Evolutionary conservation across 2,888 invertebrate species (phyloP).

Genomic region (Phaedon cochleariae): DNA sequence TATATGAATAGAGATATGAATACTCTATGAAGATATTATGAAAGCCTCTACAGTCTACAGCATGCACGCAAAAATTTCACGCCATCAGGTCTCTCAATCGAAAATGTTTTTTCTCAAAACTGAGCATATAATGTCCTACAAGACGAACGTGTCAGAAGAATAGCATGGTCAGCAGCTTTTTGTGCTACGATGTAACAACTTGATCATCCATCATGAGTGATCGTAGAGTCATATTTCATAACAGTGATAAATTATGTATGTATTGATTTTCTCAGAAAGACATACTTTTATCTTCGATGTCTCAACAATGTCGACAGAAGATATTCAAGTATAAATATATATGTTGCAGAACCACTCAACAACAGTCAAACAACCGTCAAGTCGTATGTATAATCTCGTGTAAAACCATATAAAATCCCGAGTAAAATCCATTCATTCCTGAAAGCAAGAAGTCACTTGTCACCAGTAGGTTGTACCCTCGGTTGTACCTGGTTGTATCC

Average conservation of each 20-base stretch:
- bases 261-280: slow-evolving; percentile 4
- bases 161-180: slow-evolving; percentile 4
- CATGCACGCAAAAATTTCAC: slow-evolving; percentile 24
- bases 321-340: too few species aligned
- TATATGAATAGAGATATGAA: too few species aligned
- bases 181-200: not conserved
- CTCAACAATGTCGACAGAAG: not conserved
- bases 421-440: too few species aligned
- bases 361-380: too few species aligned
- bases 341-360: too few species aligned
- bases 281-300: not conserved
- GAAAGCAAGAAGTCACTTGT: too few species aligned
- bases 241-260: slow-evolving; percentile 16
- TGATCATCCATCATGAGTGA: slow-evolving; percentile 16
- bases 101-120: slow-evolving; percentile 26
- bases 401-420: too few species aligned
- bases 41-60: too few species aligned
- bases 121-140: not conserved
- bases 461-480: too few species aligned
- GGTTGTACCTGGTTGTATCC: too few species aligned
- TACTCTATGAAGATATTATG: too few species aligned
- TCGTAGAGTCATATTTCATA: slow-evolving; percentile 18
- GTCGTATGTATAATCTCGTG: too few species aligned
- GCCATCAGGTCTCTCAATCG: slow-evolving; percentile 24
- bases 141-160: slow-evolving; percentile 21